phyloP scores from a whole-genome alignment of 2,113 vertebrate genomes.

The Bufo gargarizans region DNA sequence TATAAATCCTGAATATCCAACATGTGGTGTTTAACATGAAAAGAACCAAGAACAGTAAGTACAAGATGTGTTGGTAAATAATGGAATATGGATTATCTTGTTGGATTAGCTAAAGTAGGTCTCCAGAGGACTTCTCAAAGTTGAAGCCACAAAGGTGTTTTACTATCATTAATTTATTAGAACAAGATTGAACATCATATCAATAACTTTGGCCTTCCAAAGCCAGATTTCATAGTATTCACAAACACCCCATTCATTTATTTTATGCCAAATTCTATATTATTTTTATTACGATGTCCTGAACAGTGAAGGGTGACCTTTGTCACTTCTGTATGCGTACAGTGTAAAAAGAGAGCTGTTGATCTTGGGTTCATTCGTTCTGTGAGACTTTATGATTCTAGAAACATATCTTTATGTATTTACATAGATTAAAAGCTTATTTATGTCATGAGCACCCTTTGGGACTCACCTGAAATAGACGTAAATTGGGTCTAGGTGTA shows the following conservation, averaged over 20 bases:
- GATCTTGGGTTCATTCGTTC: background rate
- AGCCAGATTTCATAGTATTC: no score
- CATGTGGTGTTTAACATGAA: background rate
- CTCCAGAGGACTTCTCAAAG: no score
- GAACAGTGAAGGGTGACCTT: background rate
- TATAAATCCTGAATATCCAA: background rate
- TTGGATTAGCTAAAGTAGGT: background rate
- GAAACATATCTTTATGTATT: background rate
- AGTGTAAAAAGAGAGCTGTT: background rate
- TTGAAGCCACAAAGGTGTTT: no score
- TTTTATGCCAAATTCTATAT: background rate
- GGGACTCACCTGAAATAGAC: background rate
- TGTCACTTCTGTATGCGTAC: background rate
- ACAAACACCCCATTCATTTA: no score
- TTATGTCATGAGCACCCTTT: background rate
- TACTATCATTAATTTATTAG: no score
- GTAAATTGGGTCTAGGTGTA: constrained; percentile 23
- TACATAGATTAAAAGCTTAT: background rate
- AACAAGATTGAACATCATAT: no score
- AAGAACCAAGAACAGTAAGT: no score
- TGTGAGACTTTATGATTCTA: background rate
- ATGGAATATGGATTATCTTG: background rate
- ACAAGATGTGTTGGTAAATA: no score
- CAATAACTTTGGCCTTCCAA: no score
- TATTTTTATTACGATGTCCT: background rate